phyloP scores from a whole-genome alignment of 2,113 vertebrate genomes.

The Pimephales promelas region DNA sequence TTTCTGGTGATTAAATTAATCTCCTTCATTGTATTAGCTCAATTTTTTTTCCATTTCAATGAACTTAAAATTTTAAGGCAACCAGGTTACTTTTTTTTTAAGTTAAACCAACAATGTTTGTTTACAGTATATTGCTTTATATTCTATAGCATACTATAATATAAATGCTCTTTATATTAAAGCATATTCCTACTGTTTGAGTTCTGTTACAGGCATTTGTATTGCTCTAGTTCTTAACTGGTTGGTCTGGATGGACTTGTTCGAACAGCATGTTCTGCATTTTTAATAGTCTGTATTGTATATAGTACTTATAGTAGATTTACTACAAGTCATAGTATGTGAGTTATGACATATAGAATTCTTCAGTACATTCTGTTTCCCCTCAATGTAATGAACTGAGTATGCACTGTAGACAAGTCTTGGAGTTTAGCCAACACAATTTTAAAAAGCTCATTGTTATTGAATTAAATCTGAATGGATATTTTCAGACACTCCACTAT shows the following conservation, averaged over 20 bases:
- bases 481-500: background rate
- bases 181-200: background rate
- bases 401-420: background rate
- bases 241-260: background rate
- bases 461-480: background rate
- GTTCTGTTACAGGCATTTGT: background rate
- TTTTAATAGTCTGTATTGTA: too few species aligned
- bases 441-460: background rate
- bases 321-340: background rate
- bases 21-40: too few species aligned
- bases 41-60: too few species aligned
- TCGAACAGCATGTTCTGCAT: too few species aligned
- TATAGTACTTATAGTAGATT: too few species aligned
- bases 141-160: background rate
- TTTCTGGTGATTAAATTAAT: too few species aligned
- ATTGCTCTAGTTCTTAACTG: background rate
- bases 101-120: too few species aligned
- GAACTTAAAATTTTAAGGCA: too few species aligned
- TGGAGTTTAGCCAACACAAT: background rate
- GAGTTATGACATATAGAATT: background rate
- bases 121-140: background rate
- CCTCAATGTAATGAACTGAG: background rate
- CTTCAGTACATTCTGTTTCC: background rate
- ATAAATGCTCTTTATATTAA: background rate
- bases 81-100: too few species aligned